Evolutionary conservation across 2,113 vertebrate species (phyloP).

Genomic region (Lontra canadensis): DNA sequence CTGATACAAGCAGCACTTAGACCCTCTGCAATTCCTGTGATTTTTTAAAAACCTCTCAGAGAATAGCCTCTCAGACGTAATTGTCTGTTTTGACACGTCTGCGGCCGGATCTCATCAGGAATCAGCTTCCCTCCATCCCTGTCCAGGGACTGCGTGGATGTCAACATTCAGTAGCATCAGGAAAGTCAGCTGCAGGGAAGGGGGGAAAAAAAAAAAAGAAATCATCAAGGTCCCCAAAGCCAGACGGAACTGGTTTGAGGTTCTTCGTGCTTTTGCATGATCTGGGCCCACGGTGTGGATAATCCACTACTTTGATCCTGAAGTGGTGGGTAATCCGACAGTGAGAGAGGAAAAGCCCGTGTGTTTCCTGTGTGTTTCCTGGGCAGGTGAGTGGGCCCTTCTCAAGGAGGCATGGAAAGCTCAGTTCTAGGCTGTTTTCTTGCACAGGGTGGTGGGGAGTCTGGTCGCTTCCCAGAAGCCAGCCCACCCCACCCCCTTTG

Average conservation of each 20-base stretch:
- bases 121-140: neutral
- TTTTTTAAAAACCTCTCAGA: neutral
- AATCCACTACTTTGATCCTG: neutral
- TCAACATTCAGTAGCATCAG: neutral
- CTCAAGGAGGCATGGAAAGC: neutral
- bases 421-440: neutral
- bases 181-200: neutral
- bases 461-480: neutral
- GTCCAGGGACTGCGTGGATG: neutral
- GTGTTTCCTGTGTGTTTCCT: rapidly evolving
- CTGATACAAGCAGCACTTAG: neutral
- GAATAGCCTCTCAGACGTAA: neutral
- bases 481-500: neutral
- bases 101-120: neutral
- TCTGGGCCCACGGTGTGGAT: neutral
- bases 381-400: neutral
- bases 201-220: neutral
- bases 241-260: neutral
- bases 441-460: neutral
- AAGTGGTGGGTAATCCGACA: too few relatives aligned
- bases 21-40: neutral
- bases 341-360: too few relatives aligned
- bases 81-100: neutral
- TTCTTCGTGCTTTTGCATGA: neutral
- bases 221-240: neutral